These are phyloP conservation scores for Coracopsis vasa DNA, from an alignment of 2,113 vertebrate genomes.

Conservation along the genomic window DNA sequence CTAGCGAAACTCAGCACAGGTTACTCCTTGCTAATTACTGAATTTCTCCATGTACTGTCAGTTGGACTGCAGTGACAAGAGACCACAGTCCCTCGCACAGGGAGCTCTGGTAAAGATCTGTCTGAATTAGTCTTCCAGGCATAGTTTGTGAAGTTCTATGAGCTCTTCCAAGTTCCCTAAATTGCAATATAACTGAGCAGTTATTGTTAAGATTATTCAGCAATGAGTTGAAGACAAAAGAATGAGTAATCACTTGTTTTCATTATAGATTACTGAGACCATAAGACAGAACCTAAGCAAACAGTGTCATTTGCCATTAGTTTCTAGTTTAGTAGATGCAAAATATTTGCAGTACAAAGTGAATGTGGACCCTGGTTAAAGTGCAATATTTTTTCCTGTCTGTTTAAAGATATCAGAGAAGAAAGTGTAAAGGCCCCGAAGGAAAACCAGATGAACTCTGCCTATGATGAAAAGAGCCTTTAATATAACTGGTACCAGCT, in stretches of 20 bases:
- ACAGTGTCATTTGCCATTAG: neutral
- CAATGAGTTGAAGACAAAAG: neutral
- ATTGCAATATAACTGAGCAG: neutral
- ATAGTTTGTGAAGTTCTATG: neutral
- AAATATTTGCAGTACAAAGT: neutral
- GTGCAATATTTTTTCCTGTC: neutral
- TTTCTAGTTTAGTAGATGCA: neutral
- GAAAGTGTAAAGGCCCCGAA: neutral
- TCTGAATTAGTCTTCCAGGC: neutral
- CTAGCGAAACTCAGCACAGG: neutral
- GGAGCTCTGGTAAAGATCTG: neutral
- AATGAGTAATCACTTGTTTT: neutral
- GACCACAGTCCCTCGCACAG: neutral
- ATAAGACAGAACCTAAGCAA: neutral
- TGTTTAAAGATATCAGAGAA: neutral
- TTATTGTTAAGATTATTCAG: neutral
- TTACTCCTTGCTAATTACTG: neutral
- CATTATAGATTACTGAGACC: neutral
- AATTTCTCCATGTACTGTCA: neutral
- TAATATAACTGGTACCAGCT: slow-evolving; percentile 10
- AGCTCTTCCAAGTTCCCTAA: neutral
- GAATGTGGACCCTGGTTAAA: neutral
- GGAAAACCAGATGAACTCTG: neutral
- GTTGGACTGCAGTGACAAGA: neutral
- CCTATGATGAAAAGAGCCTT: neutral